Base-by-base conservation (phyloP, 1,140 invertebrate genomes). In the Penaeus japonicus region DNA sequence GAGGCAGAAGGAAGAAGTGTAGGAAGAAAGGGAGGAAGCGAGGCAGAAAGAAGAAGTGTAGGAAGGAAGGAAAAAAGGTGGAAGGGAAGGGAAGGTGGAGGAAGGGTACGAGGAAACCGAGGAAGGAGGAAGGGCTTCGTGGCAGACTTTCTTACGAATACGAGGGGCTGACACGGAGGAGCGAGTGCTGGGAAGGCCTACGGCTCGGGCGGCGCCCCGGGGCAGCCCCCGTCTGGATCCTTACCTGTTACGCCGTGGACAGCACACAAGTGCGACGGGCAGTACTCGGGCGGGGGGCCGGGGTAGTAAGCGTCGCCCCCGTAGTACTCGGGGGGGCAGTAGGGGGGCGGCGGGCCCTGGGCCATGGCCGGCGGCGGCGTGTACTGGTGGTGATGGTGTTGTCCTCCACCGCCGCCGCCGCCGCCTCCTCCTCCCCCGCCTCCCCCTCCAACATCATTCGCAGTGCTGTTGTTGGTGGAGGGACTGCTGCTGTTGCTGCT, bases 401-500 rank as follows among this genome's bases (percentile, higher is more conserved):
- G 77, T 7, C 32, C 32, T 54, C 32, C 75, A 54, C 55, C 79
- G 54, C 7, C 39, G 30, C 24, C 22, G 24, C 24, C 77, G 39
- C 32, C 18, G 5, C 77, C 75, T 4, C 57, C 55, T 1, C 70
- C 84, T 1, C 54, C 84, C 20, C 62, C 83, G 1, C 83, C 83
- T 3, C 24, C 32, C 10, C 73, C 57, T 30, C 65, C 75, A 27
- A 57, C n/a, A 65, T 39, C 62, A 54, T 22, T 80, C n/a, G 30
- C 27, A 54, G 75, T 54, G 73, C 55, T 86, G 30, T 57, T 54
- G 84, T 78, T 86, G 55, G 84, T 75, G 2, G 57, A 24, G 47
- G 84, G 84, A 47, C 65, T 75, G 53, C 83, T 85, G 75, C 84
- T 86, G 77, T 53, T 86, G 73, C 84, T 85, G 84, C 70, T 85